A percentile compares a stretch with the other conserved stretches of the same genome.
Evolutionary conservation across 2,797 vertebrate genomes (phyloP).

Genomic region (Xiphophorus birchmanni): DNA sequence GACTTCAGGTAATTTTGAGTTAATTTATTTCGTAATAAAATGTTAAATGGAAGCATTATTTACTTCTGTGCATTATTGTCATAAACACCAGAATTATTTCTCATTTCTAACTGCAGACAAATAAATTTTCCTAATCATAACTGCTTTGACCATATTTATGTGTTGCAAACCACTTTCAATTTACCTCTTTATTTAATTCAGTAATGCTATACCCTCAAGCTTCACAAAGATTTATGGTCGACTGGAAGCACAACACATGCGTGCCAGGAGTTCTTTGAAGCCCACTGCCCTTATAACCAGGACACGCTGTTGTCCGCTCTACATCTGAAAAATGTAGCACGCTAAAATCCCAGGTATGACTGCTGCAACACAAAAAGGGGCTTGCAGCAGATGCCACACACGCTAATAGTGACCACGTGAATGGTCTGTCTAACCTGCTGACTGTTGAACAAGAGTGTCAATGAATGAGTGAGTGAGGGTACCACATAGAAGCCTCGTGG

Average conservation of each 20-base stretch:
- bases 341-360: slow-evolving; percentile 34
- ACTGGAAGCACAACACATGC: slow-evolving; percentile 48
- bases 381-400: slow-evolving; percentile 8
- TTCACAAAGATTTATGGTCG: slow-evolving; percentile 54
- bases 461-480: slow-evolving; percentile 31
- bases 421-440: background rate
- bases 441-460: slow-evolving; percentile 3
- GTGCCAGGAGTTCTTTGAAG: slow-evolving; percentile 61
- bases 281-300: slow-evolving; percentile 21
- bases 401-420: slow-evolving; percentile 13
- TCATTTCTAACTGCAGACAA: slow-evolving; percentile 8
- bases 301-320: slow-evolving; percentile 27
- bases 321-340: slow-evolving; percentile 38
- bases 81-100: background rate
- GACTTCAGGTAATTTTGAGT: background rate
- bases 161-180: slow-evolving; percentile 10
- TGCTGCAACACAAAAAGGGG: slow-evolving; percentile 8
- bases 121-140: slow-evolving; percentile 5
- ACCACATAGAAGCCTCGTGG: slow-evolving; percentile 33
- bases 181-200: slow-evolving; percentile 14
- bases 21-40: background rate
- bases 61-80: background rate
- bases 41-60: background rate
- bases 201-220: slow-evolving; percentile 4
- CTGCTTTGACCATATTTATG: background rate